Evolutionary conservation across 2,797 vertebrate genomes (phyloP), one percentile per base, ranked within the genome.

Genomic region (Falco peregrinus): DNA sequence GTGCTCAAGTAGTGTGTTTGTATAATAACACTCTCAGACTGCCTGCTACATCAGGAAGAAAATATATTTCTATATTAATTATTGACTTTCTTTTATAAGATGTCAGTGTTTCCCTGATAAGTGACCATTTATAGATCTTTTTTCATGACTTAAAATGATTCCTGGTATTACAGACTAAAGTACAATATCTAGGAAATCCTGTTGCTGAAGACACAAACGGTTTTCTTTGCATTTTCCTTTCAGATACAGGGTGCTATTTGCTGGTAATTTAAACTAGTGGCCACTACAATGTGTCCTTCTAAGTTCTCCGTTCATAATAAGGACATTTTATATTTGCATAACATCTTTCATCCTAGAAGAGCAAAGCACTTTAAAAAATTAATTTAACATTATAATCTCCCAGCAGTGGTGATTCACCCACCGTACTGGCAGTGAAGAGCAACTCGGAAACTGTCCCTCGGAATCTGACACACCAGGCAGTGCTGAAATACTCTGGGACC

Each of bases 311-410:
- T 56, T 95, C 16, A 39, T 54, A 43, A 67, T 83, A 94, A 95
- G 67, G 83, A 83, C 81, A 63, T 87, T 93, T 95, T 67, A 31
- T 53, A 90, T 94, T 89, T 94, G 76, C 77, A 57, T 84, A 95
- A 61, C 63, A 94, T 17, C 76, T 95, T 96, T 93, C 77, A 84
- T 89, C 28, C 56, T 86, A 53, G 73, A 93, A 85, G 43, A 90
- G 18, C 16, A 63, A 94, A 91, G 59, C 78, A 74, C 54, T 95
- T 73, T 3, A 93, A 95, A 90, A 92, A 95, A 61, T 54, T 88
- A 95, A 93, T 96, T 95, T 78, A 86, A 45, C 9, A 5, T 89
- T 93, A 59, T 86, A 82, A 86, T 95, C 67, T 89, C 89, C 53
- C 73, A 86, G 89, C 11, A 3, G 65, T 60, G 33, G 33, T 37